A percentile compares a stretch with the other conserved stretches of the same genome.
Conservation (phyloP, 2,113 vertebrate species). For the Paraplagusia blochii region DNA sequence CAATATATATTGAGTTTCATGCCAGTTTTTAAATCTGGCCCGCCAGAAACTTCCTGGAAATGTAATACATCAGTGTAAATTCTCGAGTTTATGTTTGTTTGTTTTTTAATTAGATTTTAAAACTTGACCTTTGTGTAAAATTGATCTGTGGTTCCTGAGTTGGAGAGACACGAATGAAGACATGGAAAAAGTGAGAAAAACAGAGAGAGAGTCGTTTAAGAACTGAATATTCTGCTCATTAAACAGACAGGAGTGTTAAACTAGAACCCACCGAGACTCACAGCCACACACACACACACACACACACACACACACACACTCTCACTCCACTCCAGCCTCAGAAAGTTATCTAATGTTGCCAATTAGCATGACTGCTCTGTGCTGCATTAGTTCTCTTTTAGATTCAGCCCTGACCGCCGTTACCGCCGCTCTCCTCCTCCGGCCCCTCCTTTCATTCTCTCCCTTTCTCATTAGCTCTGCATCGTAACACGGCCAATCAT, state of each 20-base stretch:
- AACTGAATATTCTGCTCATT: conserved; percentile 65
- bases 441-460: conserved; percentile 46
- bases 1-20: too few relatives aligned
- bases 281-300: conserved; percentile 15
- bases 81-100: too few relatives aligned
- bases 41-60: too few relatives aligned
- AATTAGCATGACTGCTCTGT: conserved; percentile 72
- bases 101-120: too few relatives aligned
- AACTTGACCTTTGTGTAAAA: too few relatives aligned
- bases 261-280: conserved; percentile 46
- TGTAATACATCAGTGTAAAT: too few relatives aligned
- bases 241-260: conserved; percentile 59
- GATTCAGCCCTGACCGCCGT: conserved; percentile 60
- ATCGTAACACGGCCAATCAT: conserved; percentile 61
- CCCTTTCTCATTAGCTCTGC: conserved; percentile 60
- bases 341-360: conserved; percentile 71
- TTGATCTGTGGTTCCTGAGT: too few relatives aligned
- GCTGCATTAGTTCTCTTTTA: conserved; percentile 53
- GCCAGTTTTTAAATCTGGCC: too few relatives aligned
- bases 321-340: conserved; percentile 26
- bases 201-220: conserved; percentile 39
- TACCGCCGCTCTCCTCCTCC: conserved; percentile 41
- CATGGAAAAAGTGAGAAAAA: too few relatives aligned
- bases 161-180: conserved; percentile 9
- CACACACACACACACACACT: conserved; percentile 22